Percentiles rank a stretch among this genome's conserved stretches.
Conservation (phyloP, 2,888 invertebrate species). For the Ectobius pallidus region DNA sequence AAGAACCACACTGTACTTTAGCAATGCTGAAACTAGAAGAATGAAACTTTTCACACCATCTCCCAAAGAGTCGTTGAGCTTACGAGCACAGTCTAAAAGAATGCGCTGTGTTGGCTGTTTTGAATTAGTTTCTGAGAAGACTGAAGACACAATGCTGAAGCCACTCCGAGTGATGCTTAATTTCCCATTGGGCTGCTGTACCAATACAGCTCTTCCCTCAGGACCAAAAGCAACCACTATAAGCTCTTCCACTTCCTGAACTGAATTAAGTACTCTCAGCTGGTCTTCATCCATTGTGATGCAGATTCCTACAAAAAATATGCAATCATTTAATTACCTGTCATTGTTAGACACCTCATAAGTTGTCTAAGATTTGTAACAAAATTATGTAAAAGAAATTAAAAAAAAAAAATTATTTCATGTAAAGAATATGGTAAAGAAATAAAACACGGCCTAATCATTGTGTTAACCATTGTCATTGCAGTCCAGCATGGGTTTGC, state of each 20-base stretch:
- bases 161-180: slow-evolving; percentile 39
- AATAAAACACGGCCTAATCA: too few relatives aligned
- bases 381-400: too few relatives aligned
- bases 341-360: too few relatives aligned
- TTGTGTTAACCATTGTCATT: too few relatives aligned
- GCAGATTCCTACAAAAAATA: not conserved
- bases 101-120: slow-evolving; percentile 12
- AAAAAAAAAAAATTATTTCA: too few relatives aligned
- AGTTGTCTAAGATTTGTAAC: too few relatives aligned
- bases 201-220: slow-evolving; percentile 36
- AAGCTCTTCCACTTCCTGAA: slow-evolving; percentile 25
- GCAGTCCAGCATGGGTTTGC: too few relatives aligned
- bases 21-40: slow-evolving; percentile 24
- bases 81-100: slow-evolving; percentile 17
- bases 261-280: not conserved
- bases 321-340: not conserved
- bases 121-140: slow-evolving; percentile 10
- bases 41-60: slow-evolving; percentile 40
- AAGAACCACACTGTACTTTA: not conserved
- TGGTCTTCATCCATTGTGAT: not conserved
- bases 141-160: slow-evolving; percentile 19
- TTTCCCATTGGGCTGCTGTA: slow-evolving; percentile 29
- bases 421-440: too few relatives aligned
- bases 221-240: slow-evolving; percentile 37
- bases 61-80: slow-evolving; percentile 25